Evolutionary conservation across 2,113 vertebrate species (phyloP).

Genomic region (Microcebus griseorufus): DNA sequence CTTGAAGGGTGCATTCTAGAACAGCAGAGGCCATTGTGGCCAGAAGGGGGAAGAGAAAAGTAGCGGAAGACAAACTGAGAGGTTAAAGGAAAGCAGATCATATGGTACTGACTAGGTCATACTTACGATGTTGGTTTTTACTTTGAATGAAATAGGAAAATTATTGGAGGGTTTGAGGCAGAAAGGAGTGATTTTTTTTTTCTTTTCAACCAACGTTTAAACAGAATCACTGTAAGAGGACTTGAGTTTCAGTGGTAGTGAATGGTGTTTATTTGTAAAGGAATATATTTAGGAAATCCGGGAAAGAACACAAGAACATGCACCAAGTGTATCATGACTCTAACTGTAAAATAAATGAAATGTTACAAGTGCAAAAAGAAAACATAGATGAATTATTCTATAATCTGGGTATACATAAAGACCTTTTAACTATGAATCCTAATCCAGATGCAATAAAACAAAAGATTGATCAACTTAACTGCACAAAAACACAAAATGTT

Average conservation of each 20-base stretch:
- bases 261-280: neutral
- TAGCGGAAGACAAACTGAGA: neutral
- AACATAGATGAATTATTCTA: neutral
- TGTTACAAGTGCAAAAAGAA: neutral
- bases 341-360: neutral
- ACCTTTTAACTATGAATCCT: neutral
- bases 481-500: neutral
- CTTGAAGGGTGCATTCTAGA: neutral
- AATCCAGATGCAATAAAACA: neutral
- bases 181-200: neutral
- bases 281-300: neutral
- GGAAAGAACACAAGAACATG: neutral
- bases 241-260: neutral
- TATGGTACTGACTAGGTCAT: neutral
- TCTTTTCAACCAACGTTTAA: neutral
- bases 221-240: neutral
- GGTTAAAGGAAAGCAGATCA: neutral
- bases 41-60: neutral
- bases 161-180: neutral
- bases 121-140: neutral
- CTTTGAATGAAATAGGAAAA: neutral
- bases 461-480: neutral
- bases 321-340: neutral
- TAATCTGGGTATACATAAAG: neutral
- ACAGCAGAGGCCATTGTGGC: neutral